Evolutionary conservation across 1,140 invertebrate species (phyloP), one percentile per base, ranked within the genome.

Genomic region (Nebria ingens): DNA sequence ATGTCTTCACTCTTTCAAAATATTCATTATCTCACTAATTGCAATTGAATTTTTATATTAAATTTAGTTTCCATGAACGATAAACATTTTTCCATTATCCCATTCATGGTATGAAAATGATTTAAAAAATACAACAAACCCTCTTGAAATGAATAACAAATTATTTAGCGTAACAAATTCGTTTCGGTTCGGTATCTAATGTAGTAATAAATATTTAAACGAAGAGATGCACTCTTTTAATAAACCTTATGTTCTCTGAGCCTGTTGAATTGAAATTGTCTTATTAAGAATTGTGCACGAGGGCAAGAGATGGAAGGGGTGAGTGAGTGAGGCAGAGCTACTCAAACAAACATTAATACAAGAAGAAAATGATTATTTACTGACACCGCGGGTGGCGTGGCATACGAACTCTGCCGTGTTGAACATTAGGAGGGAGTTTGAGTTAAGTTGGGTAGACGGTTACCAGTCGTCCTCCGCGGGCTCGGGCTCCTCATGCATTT

Each of bases 331-430:
- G 3, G 6, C 6, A 17, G 40, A 45, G 6, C 15, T 45, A 45
- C 17, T 45, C 40, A 45, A 45, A 45, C 40, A 45, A 45, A 45
- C 17, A 45, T 45, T 45, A 45, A 45, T 45, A 45, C 40, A 45
- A 45, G 40, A 45, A 45, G 40, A 45, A 17, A 45, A 45, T 45
- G 40, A 45, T 45, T 45, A 45, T 45, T 45, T 45, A 45, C 40
- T 11, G 15, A 45, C 40, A 17, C 40, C 40, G 40, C 40, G 40
- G 40, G 40, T 11, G 15, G 40, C 40, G 40, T 17, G 40, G 9
- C 9, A 45, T 6, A 6, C 25, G 25, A 9, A n/a, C 25, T 9
- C 25, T 34, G 25, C n/a, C 6, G 25, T 34, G 25, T 34, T 9
- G 25, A 13, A 4, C 40, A 45, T 45, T 9, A 17, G 9, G 9